Base-by-base conservation (phyloP, 2,888 invertebrate species). In the Drosophila recens region DNA sequence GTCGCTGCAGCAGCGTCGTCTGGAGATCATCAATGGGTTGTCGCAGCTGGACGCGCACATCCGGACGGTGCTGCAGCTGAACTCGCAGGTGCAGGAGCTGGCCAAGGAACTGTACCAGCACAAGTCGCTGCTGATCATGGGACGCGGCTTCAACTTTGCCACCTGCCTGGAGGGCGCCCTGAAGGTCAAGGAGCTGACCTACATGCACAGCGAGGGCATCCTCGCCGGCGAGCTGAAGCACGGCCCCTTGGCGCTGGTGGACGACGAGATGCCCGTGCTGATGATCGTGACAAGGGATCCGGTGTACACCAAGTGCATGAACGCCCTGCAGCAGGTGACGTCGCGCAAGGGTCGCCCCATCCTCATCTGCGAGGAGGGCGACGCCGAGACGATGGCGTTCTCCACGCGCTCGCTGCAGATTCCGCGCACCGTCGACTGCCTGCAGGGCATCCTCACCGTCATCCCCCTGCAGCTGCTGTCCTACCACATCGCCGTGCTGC, bases 191-290 rank as follows among this genome's bases (percentile, higher is more conserved):
- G 99, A 99, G 92, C 94, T 99, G 92, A 99, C 99, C 0, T 99
- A 99, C 93, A 99, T 99, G 98, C 99, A 99, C 93, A 98, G 98
- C 87, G 98, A 98, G 93, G 98, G 98, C n/a, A 99, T 99, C 77
- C 96, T 99, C 95, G 98, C 99, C 4, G 99, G 99, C 53, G 99
- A 99, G 94, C 93, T 99, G 86, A 99, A 99, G 92, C 99, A 99
- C 91, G 99, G 99, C 8, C 99, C 99, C 0, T 93, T 99, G 70
- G 99, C 99, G 3, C 95, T 99, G 63, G 97, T 99, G 43, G 99
- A 99, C 92, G 96, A 97, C 89, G 95, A 96, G 2, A 98, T 99
- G 98, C 99, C 99, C 0, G 98, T 99, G 36, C 95, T 99, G 92
- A 99, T 99, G 99, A 97, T 99, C 75, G 96, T 99, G 10, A 97